Conservation (phyloP, 1,140 invertebrate species). For the Ceratoteleas bidentatus region DNA sequence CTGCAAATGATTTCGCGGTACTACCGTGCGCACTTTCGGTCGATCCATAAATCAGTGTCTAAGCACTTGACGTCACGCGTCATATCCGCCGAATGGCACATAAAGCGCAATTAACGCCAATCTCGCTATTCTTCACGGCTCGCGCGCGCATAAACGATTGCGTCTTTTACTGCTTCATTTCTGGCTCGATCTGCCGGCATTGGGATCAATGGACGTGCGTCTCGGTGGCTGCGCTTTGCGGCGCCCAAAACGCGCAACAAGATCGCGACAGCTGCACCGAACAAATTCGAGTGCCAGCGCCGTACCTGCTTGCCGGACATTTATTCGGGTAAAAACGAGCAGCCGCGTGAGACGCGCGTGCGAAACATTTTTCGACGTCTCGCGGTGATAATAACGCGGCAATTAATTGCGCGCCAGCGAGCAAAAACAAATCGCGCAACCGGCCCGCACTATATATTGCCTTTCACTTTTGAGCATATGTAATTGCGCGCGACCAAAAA, state of each 20-base stretch:
- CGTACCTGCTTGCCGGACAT: constrained; percentile 23
- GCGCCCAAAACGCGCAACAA: constrained; percentile 29
- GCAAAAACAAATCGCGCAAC: too few relatives aligned
- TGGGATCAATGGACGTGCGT: constrained; percentile 39
- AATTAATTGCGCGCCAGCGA: constrained; percentile 28
- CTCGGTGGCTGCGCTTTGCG: background rate
- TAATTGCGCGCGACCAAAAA: constrained; percentile 27
- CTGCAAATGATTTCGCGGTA: constrained; percentile 36
- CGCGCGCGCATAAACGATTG: constrained; percentile 31
- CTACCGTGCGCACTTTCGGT: constrained; percentile 32
- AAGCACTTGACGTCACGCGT: constrained; percentile 54
- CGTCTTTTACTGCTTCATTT: constrained; percentile 36
- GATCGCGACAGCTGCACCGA: constrained; percentile 38
- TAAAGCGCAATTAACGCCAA: constrained; percentile 64
- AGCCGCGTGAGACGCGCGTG: background rate
- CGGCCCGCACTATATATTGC: too few relatives aligned
- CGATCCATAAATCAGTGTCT: constrained; percentile 63
- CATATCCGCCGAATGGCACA: constrained; percentile 44
- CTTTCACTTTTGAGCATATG: constrained; percentile 36
- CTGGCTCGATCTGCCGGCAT: constrained; percentile 8
- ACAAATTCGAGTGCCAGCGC: constrained; percentile 30
- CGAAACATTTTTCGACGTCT: constrained; percentile 30
- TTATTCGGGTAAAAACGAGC: constrained; percentile 9
- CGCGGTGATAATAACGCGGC: constrained; percentile 34
- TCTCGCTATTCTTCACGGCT: constrained; percentile 42